Evolutionary conservation across 2,797 vertebrate species (phyloP).

Genomic region (Smutsia gigantea): DNA sequence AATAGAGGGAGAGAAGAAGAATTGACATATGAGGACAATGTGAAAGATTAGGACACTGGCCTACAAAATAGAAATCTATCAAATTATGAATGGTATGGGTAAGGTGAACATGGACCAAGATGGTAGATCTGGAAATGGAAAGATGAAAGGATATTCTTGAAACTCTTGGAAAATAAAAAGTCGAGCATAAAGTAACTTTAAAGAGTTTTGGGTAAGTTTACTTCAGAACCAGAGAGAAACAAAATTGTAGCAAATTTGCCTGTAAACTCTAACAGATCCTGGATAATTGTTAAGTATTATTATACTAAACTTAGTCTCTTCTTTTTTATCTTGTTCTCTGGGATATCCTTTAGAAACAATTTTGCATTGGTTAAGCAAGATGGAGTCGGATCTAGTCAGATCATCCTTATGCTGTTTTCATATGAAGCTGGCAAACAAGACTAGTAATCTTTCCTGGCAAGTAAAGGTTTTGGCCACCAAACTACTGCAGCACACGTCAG

Average conservation of each 20-base stretch:
- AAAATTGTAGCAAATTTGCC: neutral
- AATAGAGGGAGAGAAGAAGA: constrained; percentile 80
- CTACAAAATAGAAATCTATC: constrained; percentile 44
- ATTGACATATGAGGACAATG: constrained; percentile 82
- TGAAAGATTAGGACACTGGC: constrained; percentile 56
- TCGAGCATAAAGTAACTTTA: neutral
- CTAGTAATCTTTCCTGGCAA: too few relatives aligned
- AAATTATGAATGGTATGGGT: neutral
- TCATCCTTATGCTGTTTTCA: neutral
- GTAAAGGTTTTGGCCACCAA: neutral
- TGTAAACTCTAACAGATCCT: neutral
- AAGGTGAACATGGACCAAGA: neutral
- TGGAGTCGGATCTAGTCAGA: neutral
- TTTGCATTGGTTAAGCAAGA: neutral
- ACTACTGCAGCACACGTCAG: neutral
- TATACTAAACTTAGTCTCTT: neutral
- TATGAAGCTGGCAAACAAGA: neutral
- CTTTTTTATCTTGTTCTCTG: neutral
- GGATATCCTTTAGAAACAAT: neutral
- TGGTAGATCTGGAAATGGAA: constrained; percentile 14
- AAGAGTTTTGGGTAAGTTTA: neutral
- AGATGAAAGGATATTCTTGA: neutral
- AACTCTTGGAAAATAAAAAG: neutral
- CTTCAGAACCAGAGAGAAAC: neutral
- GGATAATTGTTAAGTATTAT: neutral